Base-by-base conservation (phyloP, 2,797 vertebrate species). In the Orestias chungarensis region DNA sequence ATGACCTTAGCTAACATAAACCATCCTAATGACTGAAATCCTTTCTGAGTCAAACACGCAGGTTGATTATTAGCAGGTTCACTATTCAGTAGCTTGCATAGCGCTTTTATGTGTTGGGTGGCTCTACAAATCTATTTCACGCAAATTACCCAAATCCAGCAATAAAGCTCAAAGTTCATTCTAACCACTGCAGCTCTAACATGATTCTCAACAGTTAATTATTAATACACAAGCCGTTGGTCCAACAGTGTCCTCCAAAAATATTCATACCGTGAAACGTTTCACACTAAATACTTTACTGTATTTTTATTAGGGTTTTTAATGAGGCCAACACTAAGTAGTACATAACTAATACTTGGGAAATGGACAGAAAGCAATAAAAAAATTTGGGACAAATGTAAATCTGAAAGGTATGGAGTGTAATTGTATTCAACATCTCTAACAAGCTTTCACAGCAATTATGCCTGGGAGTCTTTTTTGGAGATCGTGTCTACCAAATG, bases 161-260 rank as follows among this genome's bases (percentile, higher is more conserved):
- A 25, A 75, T 66, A 54, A 77, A 79, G 71, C 15, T 33, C 81
- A 84, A 82, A 83, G 76, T 74, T 71, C 77, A 81, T 14, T 6
- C 27, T 35, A 20, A 74, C 61, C 47, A 50, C 69, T 27, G 11
- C 20, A 27, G 74, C 46, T 33, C 40, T 17, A 44, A 20, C 52
- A 62, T 23, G 6, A 66, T 47, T 62, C 38, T 62, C 6, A 38
- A 25, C 20, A 35, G 35, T 29, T 67, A 42, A 42, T 69, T 62
- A 42, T 69, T 62, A 35, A 59, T 46, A 40, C 17, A 10, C 31
- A 65, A 9, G 42, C 42, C 43, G 10, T 50, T 11, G 64, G 6
- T 38, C 29, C 70, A 46, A 46, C 59, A 62, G 23, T 12, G 20
- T 11, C 20, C 12, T 15, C 3, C 4, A 61, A 61, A 61, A 12